Conservation (phyloP, 2,888 invertebrate species). For the Tinea pellionella region DNA sequence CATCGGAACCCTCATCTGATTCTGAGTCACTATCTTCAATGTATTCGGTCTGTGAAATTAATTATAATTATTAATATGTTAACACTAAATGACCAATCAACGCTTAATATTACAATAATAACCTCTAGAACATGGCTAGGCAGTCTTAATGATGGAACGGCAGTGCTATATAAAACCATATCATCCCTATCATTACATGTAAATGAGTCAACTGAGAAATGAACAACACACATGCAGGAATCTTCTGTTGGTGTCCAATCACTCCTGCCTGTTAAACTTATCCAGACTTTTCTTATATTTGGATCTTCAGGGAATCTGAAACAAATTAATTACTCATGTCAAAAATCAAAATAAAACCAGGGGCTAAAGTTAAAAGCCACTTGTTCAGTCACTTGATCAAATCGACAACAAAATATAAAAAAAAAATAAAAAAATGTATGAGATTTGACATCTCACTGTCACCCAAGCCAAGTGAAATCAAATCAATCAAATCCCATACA, state of each 20-base stretch:
- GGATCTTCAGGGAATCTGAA: conserved; percentile 56
- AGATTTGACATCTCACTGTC: too few species aligned
- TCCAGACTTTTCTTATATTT: conserved; percentile 50
- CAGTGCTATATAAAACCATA: conserved; percentile 47
- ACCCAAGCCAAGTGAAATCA: too few species aligned
- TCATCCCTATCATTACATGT: conserved; percentile 39
- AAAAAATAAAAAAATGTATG: too few species aligned
- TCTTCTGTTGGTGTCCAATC: conserved; percentile 62
- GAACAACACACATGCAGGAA: conserved; percentile 58
- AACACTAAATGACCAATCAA: too few species aligned
- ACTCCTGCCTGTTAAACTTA: conserved; percentile 54
- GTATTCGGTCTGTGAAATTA: conserved; percentile 47
- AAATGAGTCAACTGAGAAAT: conserved; percentile 59
- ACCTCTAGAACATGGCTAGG: conserved; percentile 61
- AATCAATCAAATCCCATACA: too few species aligned
- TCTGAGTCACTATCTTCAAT: conserved; percentile 42
- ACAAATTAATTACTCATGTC: neutral
- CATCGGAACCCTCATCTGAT: neutral
- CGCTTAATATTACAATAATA: too few species aligned
- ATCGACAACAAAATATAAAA: too few species aligned
- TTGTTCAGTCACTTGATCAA: too few species aligned
- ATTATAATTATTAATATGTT: neutral
- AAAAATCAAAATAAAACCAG: neutral
- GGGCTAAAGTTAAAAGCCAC: too few species aligned
- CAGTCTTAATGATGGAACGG: conserved; percentile 53